Conservation (phyloP, 1,140 invertebrate genomes). For the Sycophaga agraensis region DNA sequence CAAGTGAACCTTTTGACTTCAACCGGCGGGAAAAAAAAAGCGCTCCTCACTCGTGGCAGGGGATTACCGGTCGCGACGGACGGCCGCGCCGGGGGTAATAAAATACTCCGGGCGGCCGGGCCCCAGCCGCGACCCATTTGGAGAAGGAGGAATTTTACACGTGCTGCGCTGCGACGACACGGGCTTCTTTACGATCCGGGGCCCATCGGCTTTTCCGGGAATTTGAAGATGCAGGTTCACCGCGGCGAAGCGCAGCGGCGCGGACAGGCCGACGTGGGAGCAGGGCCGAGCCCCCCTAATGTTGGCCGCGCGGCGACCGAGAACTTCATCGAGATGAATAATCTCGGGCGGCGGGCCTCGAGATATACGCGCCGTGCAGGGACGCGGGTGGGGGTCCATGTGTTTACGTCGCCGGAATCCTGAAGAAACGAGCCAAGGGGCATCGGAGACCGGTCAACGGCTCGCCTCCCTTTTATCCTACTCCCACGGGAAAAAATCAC, state of each 20-base stretch:
- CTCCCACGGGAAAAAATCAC: neutral
- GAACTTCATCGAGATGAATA: neutral
- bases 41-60: too few relatives aligned
- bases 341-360: neutral
- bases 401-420: slow-evolving; percentile 3
- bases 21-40: too few relatives aligned
- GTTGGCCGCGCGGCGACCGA: too few relatives aligned
- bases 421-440: neutral
- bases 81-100: too few relatives aligned
- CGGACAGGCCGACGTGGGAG: neutral
- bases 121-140: too few relatives aligned
- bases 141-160: slow-evolving; percentile 7
- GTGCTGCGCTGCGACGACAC: neutral
- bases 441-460: neutral
- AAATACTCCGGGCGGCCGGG: too few relatives aligned
- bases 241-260: neutral
- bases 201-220: neutral
- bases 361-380: neutral
- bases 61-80: too few relatives aligned
- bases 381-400: neutral
- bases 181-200: neutral
- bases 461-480: neutral
- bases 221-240: neutral
- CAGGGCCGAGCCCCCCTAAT: too few relatives aligned
- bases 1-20: too few relatives aligned